Percentiles rank a stretch among this genome's conserved stretches.
These are phyloP conservation scores for Argentina silus DNA, from an alignment of 2,797 vertebrate species.

Conservation along the genomic window DNA sequence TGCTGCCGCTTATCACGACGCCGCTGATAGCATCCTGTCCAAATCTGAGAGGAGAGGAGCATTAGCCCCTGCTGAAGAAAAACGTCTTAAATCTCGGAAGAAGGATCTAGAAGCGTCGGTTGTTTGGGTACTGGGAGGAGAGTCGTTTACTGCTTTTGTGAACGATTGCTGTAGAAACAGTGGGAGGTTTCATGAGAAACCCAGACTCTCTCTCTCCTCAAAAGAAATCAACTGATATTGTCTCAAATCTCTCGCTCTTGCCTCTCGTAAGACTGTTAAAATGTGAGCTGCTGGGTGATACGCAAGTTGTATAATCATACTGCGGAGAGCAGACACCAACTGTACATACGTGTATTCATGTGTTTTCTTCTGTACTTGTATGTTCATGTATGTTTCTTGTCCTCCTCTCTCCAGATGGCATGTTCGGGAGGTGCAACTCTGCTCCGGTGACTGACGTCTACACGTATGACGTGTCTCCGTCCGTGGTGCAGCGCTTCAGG, in stretches of 20 bases:
- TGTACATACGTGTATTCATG: too few species aligned
- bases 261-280: too few species aligned
- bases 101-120: neutral
- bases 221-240: too few species aligned
- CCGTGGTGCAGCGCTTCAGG: slow-evolving; percentile 82
- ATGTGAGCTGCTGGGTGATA: too few species aligned
- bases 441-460: slow-evolving; percentile 78
- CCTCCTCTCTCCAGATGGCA: slow-evolving; percentile 80
- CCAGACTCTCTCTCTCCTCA: too few species aligned
- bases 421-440: slow-evolving; percentile 90
- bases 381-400: neutral
- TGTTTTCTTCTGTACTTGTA: too few species aligned
- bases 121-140: neutral
- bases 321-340: too few species aligned
- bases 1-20: slow-evolving; percentile 67
- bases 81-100: neutral
- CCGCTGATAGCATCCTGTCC: slow-evolving; percentile 60
- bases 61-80: slow-evolving; percentile 21
- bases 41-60: slow-evolving; percentile 51
- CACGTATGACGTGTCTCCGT: slow-evolving; percentile 85
- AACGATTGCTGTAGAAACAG: too few species aligned
- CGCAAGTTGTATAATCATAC: too few species aligned
- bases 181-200: neutral
- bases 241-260: too few species aligned
- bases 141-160: neutral